Base-by-base conservation (phyloP, 2,797 vertebrate species). In the Fundulus diaphanus region DNA sequence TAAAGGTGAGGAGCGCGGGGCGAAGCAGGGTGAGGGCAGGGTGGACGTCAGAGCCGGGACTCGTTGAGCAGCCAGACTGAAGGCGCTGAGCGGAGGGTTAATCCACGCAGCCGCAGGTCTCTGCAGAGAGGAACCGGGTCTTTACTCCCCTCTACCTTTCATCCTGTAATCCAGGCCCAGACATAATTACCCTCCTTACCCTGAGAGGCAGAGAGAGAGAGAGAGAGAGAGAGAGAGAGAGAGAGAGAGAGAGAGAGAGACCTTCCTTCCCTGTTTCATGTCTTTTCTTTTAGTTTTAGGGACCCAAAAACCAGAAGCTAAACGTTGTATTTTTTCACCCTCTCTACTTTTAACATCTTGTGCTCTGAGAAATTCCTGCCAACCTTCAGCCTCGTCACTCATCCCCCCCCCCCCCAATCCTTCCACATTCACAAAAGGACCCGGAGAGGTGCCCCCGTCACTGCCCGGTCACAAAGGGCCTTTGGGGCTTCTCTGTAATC, bases 401-500 rank as follows among this genome's bases (percentile, higher is more conserved):
- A 59, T 18, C 35, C 56, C 59, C 44, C 61, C 37, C 78, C 37
- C 57, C 42, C 67, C 66, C 49, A 61, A 49, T 37, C 76, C 69
- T 33, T 46, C 66, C 67, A 76, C 74, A 78, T 92, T 94, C 93
- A 96, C 95, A 96, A 96, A 92, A 87, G 90, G 85, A 87, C 88
- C 91, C 89, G 72, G 40, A 75, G 90, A 92, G 90, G 85, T 91
- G 89, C 92, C 90, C 92, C 96, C 95, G 93, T 94, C 95, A 91
- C 95, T 88, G 92, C 89, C 92, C 77, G 84, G 95, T 96, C 97
- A 97, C 97, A 97, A 97, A 97, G 96, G 95, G 93, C 94, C 93
- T 95, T 95, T 94, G 90, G 91, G 75, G 63, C 79, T 94, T 94
- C 92, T 93, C 92, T 96, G 96, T 98, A 98, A 98, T 98, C 96